A percentile compares a stretch with the other conserved stretches of the same genome.
Evolutionary conservation across 2,797 vertebrate genomes (phyloP).

Genomic region (Petrocephalus sullivani): DNA sequence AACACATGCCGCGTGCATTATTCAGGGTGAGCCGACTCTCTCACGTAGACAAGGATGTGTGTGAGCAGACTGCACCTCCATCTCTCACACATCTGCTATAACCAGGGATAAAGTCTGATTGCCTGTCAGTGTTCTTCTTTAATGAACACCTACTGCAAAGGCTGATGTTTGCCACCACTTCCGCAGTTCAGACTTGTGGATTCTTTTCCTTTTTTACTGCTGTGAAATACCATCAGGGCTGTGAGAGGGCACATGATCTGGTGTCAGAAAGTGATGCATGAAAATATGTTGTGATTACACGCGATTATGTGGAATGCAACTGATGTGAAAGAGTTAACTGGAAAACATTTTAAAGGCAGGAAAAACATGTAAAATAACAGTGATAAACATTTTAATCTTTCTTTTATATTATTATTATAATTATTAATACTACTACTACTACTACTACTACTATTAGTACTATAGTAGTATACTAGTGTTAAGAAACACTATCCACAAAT

Average conservation of each 20-base stretch:
- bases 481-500: not conserved
- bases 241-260: not conserved
- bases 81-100: not conserved
- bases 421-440: not conserved
- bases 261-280: not conserved
- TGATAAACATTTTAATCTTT: not conserved
- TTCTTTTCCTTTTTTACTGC: not conserved
- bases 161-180: not conserved
- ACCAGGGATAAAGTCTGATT: conserved; percentile 9
- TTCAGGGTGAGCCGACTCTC: conserved; percentile 7
- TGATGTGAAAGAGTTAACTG: not conserved
- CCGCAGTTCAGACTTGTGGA: not conserved
- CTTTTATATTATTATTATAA: not conserved
- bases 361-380: not conserved
- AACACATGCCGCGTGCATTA: conserved; percentile 23
- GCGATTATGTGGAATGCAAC: not conserved
- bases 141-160: not conserved
- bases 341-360: not conserved
- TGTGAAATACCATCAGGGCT: not conserved
- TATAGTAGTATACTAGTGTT: not conserved
- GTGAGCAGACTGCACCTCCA: not conserved
- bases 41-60: not conserved
- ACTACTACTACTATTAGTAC: not conserved
- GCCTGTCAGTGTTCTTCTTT: conserved; percentile 1
- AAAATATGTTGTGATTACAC: not conserved